Base-by-base conservation (phyloP, 64 coral and sea anemone genomes). In the Montipora foliosa region DNA sequence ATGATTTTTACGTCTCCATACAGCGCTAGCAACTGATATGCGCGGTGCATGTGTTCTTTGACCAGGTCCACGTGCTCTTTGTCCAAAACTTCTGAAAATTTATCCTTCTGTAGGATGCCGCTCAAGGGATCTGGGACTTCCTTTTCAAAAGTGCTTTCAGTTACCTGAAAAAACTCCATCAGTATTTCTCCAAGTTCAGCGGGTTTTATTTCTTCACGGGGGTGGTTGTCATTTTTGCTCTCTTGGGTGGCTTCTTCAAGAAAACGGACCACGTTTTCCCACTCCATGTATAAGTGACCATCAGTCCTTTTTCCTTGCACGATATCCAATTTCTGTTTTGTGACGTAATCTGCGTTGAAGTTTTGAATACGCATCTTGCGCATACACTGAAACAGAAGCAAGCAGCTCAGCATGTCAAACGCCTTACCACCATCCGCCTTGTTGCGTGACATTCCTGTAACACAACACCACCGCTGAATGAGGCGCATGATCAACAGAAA, bases 31-130 rank as follows among this genome's bases (percentile, higher is more conserved):
- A 93, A 77, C 49, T 95, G 93, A 95, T 93, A 93, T 0, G 96
- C 96, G 6, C 96, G 81, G 67, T 95, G 96, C 94, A 98, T 95
- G 22, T 98, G 96, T 2, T 98, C 96, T 57, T 76, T 84, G 16
- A 98, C 87, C 25, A 91, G 62, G 47, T 71, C 37, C 17, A 93
- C 0, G 55, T 92, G 87, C 10, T 92, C 91, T 17, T 88, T 88
- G 24, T 90, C 86, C 17, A 98, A 47, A 6, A 95, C 79, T 67
- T 93, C 75, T 70, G 88, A 8, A 20, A 98, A 46, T 8, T 78
- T 82, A 44, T 47, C 75, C 22, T 19, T 55, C 12, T 87, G 76
- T 14, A 95, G 64, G 17, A 95, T 75, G 15, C 87, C 61, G 7
- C 87, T 88, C 24, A 98, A 83, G 25, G 87, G 45, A 20, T 93